A percentile compares a stretch with the other conserved stretches of the same genome.
phyloP scores from a whole-genome alignment of 2,797 vertebrate genomes.

The Neomorphus geoffroyi region DNA sequence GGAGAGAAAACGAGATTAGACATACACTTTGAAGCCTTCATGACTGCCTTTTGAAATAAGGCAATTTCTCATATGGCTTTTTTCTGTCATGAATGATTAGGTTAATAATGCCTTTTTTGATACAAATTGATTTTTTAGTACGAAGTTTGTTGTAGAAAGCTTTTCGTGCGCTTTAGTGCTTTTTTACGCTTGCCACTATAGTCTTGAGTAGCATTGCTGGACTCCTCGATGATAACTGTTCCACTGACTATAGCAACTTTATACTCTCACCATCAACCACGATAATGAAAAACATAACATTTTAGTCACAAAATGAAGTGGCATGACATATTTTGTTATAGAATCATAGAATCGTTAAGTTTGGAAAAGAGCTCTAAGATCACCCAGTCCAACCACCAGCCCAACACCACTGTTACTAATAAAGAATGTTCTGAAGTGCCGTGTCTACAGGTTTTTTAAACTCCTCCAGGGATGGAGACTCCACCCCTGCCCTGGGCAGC shows the following conservation, averaged over 20 bases:
- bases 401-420: no score
- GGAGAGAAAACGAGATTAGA: constrained; percentile 54
- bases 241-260: neutral
- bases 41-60: constrained; percentile 7
- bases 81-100: neutral
- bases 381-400: no score
- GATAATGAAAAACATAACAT: neutral
- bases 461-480: no score
- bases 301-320: neutral
- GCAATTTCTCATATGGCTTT: neutral
- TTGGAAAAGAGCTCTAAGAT: no score
- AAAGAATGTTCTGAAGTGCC: no score
- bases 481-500: no score
- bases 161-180: neutral
- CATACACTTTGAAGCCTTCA: neutral
- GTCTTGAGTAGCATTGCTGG: neutral
- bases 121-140: neutral
- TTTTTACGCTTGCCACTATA: neutral
- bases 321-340: no score
- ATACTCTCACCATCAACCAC: neutral
- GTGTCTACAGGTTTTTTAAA: no score
- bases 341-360: no score
- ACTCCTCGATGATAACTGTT: neutral
- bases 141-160: neutral
- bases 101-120: neutral